Base-by-base conservation (phyloP, 1,140 invertebrate genomes). In the Phthorimaea operculella region DNA sequence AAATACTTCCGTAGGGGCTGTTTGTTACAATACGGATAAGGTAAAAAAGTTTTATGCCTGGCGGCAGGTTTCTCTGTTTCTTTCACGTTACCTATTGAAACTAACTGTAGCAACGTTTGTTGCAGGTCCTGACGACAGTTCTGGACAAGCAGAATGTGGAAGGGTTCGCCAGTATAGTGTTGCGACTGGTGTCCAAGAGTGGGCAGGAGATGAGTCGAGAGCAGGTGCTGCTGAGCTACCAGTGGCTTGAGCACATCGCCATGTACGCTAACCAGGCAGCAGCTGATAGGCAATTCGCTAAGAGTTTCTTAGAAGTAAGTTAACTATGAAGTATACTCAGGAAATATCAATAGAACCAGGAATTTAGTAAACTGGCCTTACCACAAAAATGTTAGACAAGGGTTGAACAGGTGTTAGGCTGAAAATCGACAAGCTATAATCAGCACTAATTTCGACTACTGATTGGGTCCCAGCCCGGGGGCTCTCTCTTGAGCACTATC, bases 1-100 rank as follows among this genome's bases (percentile, higher is more conserved):
- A 18, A 73, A 79, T 60, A 70, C 63, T 7, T 62, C 79, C 17
- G 66, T 76, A 6, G 79, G 81, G 11, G 60, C 74, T 11, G 54
- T 80, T 36, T 84, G 81, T 55, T 82, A 77, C 54, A 82, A 77
- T 64, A 78, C 79, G 5, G 81, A 84, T 53, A 82, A 75, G 70
- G 81, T 83, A 63, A 54, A 51, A 51, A 21, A 42, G 49, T 34
- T 42, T 21, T 54, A 28, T 28, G 21, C 6, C 2, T 28, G 21
- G 21, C 2, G 21, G 6, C 21, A 6, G 21, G 21, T 28, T 28
- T 28, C 21, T 28, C 10, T 55, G 55, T 17, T 52, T 45, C 12
- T 28, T 52, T 33, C 11, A 4, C 2, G 39, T n/a, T n/a, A 42
- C 4, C 39, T 2, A 4, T 6, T 28, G 21, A 28, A 2, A 28